phyloP scores from a whole-genome alignment of 2,888 invertebrate species.

The Machimus rusticus region DNA sequence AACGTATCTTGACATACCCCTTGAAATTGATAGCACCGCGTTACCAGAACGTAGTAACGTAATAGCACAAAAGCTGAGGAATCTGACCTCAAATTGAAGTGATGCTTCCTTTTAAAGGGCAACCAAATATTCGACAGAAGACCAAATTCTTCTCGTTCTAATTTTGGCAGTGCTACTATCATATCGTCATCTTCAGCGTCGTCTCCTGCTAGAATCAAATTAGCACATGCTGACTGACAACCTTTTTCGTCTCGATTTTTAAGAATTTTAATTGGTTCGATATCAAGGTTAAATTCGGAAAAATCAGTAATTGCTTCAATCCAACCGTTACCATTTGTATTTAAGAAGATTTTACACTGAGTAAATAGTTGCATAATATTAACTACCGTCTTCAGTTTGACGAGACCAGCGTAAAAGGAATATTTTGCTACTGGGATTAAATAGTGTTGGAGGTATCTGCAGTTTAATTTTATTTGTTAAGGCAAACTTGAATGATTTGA shows the following conservation, averaged over 20 bases:
- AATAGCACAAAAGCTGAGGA: slow-evolving; percentile 56
- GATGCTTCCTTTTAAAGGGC: slow-evolving; percentile 56
- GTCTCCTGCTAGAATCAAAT: slow-evolving; percentile 53
- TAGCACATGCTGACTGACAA: slow-evolving; percentile 54
- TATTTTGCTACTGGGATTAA: slow-evolving; percentile 57
- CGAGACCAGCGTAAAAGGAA: slow-evolving; percentile 59
- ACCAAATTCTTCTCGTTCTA: slow-evolving; percentile 52
- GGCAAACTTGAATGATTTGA: neutral
- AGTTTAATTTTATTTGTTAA: neutral
- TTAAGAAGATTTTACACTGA: slow-evolving; percentile 55
- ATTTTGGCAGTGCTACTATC: slow-evolving; percentile 57
- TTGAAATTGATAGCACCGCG: slow-evolving; percentile 57
- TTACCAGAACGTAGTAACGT: slow-evolving; percentile 57
- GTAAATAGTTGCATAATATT: slow-evolving; percentile 54
- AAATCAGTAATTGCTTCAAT: slow-evolving; percentile 52
- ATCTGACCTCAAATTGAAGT: slow-evolving; percentile 56
- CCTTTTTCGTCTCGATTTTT: slow-evolving; percentile 3
- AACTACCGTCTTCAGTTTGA: slow-evolving; percentile 53
- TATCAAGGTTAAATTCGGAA: slow-evolving; percentile 49
- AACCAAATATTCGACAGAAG: slow-evolving; percentile 57
- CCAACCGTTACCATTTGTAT: slow-evolving; percentile 62
- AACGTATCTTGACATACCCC: slow-evolving; percentile 53
- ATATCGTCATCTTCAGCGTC: slow-evolving; percentile 52
- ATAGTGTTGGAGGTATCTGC: slow-evolving; percentile 56
- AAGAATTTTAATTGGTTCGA: slow-evolving; percentile 52